Evolutionary conservation across 2,113 vertebrate genomes (phyloP).

Genomic region (Nestor notabilis): DNA sequence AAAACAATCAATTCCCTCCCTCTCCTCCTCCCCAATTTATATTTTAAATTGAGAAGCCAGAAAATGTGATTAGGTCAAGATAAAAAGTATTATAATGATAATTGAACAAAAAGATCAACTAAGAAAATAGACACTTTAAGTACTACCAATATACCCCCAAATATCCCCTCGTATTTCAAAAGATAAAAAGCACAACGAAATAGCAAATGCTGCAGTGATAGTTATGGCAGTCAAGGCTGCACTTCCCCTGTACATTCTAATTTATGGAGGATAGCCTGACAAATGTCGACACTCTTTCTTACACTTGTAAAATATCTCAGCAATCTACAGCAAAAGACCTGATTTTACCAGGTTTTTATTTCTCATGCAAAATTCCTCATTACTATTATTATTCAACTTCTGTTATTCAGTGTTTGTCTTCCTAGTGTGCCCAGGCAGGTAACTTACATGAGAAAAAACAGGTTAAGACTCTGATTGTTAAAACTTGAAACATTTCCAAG

Average conservation of each 20-base stretch:
- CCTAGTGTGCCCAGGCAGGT: constrained; percentile 2
- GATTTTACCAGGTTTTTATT: constrained; percentile 35
- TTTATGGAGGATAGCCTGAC: constrained; percentile 33
- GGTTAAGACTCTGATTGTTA: constrained; percentile 31
- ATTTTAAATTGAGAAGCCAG: background rate
- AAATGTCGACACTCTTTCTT: background rate
- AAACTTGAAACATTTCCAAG: constrained; percentile 53
- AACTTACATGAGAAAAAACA: constrained; percentile 29
- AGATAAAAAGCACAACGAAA: background rate
- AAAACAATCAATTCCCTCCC: background rate
- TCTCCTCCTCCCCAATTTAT: rapidly evolving
- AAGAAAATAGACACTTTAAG: background rate
- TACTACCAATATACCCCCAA: background rate
- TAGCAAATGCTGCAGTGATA: background rate
- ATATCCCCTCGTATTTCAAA: background rate
- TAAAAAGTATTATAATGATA: background rate
- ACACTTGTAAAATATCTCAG: constrained; percentile 7
- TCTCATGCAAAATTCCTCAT: constrained; percentile 38
- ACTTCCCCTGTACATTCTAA: background rate
- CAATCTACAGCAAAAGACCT: constrained; percentile 41
- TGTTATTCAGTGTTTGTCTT: constrained; percentile 46
- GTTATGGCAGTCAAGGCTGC: background rate
- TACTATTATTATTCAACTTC: constrained; percentile 39
- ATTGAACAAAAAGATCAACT: background rate
- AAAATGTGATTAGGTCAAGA: background rate